phyloP scores from a whole-genome alignment of 2,797 vertebrate genomes.

The Acomys russatus region DNA sequence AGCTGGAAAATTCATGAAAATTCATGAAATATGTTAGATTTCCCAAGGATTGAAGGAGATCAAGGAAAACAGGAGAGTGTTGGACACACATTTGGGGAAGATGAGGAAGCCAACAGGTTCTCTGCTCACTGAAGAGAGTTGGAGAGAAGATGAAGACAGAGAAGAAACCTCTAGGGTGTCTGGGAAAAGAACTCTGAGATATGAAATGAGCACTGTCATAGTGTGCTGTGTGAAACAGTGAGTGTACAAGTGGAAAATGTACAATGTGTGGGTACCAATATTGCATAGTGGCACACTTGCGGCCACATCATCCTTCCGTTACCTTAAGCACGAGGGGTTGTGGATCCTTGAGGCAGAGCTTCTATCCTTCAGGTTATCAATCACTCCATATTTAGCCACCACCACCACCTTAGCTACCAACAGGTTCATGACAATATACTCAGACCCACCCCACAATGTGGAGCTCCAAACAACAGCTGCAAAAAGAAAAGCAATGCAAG shows the following conservation, averaged over 20 bases:
- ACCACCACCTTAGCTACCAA: background rate
- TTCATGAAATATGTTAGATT: background rate
- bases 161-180: background rate
- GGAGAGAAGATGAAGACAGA: background rate
- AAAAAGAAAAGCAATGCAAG: slow-evolving; percentile 45
- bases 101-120: background rate
- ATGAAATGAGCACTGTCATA: background rate
- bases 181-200: background rate
- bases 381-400: background rate
- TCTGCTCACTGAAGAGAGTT: background rate
- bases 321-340: slow-evolving; percentile 8
- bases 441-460: background rate
- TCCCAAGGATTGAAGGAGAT: background rate
- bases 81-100: background rate
- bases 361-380: background rate
- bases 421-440: background rate
- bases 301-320: background rate
- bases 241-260: background rate
- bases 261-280: background rate
- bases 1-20: background rate
- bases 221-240: background rate
- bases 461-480: background rate
- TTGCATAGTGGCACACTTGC: background rate
- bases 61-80: background rate
- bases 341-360: background rate